Percentiles rank a stretch among this genome's conserved stretches.
phyloP scores from a whole-genome alignment of 2,888 invertebrate genomes.

The Eurois occulta region DNA sequence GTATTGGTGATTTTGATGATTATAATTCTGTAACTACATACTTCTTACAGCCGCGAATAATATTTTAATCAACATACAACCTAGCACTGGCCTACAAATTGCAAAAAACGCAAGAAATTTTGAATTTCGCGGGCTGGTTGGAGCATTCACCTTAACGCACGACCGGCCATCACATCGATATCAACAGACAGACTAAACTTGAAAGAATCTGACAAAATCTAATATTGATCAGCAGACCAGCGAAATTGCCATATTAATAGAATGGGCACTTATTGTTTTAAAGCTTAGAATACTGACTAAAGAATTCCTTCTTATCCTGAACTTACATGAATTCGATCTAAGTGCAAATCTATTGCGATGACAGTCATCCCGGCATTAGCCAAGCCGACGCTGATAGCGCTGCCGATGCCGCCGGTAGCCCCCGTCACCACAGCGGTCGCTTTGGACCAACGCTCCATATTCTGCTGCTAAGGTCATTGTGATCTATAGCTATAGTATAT shows the following conservation, averaged over 20 bases:
- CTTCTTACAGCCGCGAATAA: too few species aligned
- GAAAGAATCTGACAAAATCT: background rate
- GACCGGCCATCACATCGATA: too few species aligned
- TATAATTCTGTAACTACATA: too few species aligned
- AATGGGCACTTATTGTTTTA: background rate
- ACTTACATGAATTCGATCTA: conserved; percentile 39
- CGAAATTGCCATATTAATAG: background rate
- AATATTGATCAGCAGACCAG: background rate
- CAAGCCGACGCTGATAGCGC: conserved; percentile 24
- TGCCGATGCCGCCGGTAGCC: conserved; percentile 33
- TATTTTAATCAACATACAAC: too few species aligned
- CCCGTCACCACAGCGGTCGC: conserved; percentile 47
- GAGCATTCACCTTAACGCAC: too few species aligned
- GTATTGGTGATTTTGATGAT: too few species aligned
- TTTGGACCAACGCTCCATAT: conserved; percentile 31
- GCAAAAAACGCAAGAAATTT: too few species aligned
- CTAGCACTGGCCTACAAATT: too few species aligned
- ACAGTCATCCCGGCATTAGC: conserved; percentile 37
- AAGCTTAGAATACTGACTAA: background rate
- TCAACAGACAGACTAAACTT: too few species aligned
- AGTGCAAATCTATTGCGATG: conserved; percentile 36
- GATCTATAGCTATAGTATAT: too few species aligned
- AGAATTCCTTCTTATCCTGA: background rate
- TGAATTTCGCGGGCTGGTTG: too few species aligned
- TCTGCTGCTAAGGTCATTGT: background rate